Conservation (phyloP, 2,888 invertebrate species). For the Icerya purchasi region DNA sequence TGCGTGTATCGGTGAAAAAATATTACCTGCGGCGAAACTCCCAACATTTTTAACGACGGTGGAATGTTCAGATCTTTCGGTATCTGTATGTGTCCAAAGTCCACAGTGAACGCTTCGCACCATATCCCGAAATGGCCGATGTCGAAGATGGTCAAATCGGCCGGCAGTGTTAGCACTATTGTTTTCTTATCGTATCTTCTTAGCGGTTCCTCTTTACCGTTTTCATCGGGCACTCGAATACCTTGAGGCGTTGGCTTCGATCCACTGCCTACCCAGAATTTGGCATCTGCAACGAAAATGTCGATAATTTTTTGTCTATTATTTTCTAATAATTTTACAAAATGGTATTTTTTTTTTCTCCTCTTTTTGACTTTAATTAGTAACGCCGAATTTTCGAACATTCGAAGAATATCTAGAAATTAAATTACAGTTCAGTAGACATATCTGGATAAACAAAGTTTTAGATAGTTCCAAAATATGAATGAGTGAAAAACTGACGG, state of each 20-base stretch:
- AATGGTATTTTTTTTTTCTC: too few relatives aligned
- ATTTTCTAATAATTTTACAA: too few relatives aligned
- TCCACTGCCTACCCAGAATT: constrained; percentile 81
- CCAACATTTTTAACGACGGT: constrained; percentile 78
- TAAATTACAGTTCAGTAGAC: too few relatives aligned
- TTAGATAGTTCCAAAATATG: too few relatives aligned
- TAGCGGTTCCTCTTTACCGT: constrained; percentile 60
- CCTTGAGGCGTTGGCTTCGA: constrained; percentile 61
- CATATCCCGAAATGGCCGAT: constrained; percentile 82
- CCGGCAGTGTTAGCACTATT: constrained; percentile 69
- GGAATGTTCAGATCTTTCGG: constrained; percentile 57
- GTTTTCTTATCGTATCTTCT: constrained; percentile 66
- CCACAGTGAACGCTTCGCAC: constrained; percentile 82
- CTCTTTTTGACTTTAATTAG: too few relatives aligned
- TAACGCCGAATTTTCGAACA: too few relatives aligned
- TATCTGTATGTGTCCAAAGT: constrained; percentile 69
- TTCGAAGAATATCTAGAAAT: too few relatives aligned
- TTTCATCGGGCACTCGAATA: constrained; percentile 71
- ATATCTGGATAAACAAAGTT: too few relatives aligned
- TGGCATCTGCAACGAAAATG: constrained; percentile 47
- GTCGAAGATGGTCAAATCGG: constrained; percentile 73
- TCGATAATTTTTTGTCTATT: too few relatives aligned
- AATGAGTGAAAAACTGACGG: too few relatives aligned
- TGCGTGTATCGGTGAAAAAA: too few relatives aligned
- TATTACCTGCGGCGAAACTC: constrained; percentile 79